Conservation (phyloP, 2,888 invertebrate species). For the Nomada hirtipes region DNA sequence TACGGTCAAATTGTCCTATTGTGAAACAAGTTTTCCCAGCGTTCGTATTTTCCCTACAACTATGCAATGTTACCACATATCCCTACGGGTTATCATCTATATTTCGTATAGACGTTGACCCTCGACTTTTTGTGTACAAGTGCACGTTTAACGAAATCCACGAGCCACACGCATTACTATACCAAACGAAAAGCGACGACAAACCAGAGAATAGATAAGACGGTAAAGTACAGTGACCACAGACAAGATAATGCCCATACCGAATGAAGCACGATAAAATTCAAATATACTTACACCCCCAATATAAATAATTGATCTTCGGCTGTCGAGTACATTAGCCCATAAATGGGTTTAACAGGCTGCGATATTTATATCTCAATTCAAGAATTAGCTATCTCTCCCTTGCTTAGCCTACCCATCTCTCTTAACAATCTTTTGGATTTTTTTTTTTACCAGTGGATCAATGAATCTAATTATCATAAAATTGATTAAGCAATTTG, state of each 20-base stretch:
- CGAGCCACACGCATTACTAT: constrained; percentile 10
- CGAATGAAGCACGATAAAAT: constrained; percentile 27
- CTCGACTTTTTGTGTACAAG: constrained; percentile 51
- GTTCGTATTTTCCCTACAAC: neutral
- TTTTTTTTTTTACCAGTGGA: neutral
- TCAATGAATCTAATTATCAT: neutral
- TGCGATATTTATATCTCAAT: no score
- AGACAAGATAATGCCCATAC: constrained; percentile 2
- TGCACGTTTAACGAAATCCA: constrained; percentile 38
- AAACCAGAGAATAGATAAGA: constrained; percentile 27
- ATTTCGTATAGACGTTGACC: constrained; percentile 59
- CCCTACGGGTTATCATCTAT: constrained; percentile 53
- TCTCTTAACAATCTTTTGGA: neutral
- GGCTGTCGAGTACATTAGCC: no score
- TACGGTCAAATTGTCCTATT: neutral
- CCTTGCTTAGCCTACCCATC: no score
- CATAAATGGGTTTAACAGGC: no score
- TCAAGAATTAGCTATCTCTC: no score
- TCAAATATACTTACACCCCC: neutral
- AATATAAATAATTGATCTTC: no score
- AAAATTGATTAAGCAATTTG: neutral
- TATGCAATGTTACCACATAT: constrained; percentile 12
- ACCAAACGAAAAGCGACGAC: constrained; percentile 18
- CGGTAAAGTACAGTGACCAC: constrained; percentile 19
- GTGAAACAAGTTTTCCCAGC: neutral